Base-by-base conservation (phyloP, 92 coral and sea anemone genomes). In the Palythoa grandis region DNA sequence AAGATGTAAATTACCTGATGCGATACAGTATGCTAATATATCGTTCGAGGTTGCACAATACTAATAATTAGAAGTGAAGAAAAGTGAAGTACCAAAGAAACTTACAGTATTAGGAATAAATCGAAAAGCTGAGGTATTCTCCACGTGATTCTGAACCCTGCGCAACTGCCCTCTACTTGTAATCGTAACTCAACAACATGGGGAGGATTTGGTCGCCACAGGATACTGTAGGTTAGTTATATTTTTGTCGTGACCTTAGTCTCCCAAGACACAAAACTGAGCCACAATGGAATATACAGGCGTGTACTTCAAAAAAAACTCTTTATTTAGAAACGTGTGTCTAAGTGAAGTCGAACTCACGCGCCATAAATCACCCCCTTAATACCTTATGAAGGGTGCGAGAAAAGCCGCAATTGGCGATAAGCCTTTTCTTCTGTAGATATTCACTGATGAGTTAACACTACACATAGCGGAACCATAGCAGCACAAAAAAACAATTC, bases 291-390 rank as follows among this genome's bases (percentile, higher is more conserved):
- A 54, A 38, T 58, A 4, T 20, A 66, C 10, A 47, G 72, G 83
- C 66, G 72, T 7, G 54, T 39, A 60, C 72, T 23, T 54, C 83
- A 22, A 9, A 61, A 9, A 61, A 54, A 78, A 39, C 35, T 78
- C 60, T 74, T 20, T 17, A 78, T 61, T 56, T 19, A 70, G 61
- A 66, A 52, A 80, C 50, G 85, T 22, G 39, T 80, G 20, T 35
- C 25, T 9, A 54, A 37, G 71, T 67, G 22, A 52, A 63, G 61
- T 67, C 40, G 25, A 57, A 67, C 85, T 11, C 74, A 80, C 85
- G 85, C 40, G 85, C 74, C 63, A 80, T 80, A 65, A 80, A 80
- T 80, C 85, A 80, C 60, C 13, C 73, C 85, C 74, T 80, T 80
- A 80, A 80, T 80, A 48, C 85, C 23, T 11, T 17, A 58, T 67